Evolutionary conservation across 92 coral and sea anemone genomes (phyloP).

Genomic region (Virgularia gustaviana): DNA sequence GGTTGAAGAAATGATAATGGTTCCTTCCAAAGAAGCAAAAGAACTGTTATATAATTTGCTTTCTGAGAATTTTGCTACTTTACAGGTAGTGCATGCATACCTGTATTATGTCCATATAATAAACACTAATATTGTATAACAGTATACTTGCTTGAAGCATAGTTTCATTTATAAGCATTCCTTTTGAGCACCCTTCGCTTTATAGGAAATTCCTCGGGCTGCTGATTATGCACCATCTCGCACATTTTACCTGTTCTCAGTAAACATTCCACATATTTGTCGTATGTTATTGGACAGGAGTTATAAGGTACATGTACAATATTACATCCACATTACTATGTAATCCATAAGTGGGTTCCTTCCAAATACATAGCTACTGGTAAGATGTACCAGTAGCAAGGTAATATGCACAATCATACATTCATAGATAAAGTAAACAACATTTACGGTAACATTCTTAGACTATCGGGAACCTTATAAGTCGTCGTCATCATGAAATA

Average conservation of each 20-base stretch:
- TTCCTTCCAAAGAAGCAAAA: constrained; percentile 92
- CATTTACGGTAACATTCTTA: background rate
- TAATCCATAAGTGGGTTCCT: no score
- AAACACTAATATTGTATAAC: no score
- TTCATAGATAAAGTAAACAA: background rate
- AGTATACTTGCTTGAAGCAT: no score
- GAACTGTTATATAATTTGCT: constrained; percentile 84
- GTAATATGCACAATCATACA: no score
- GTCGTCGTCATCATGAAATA: constrained; percentile 70
- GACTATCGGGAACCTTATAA: constrained; percentile 85
- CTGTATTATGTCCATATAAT: background rate
- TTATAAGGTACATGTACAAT: constrained; percentile 92
- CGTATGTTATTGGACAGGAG: constrained; percentile 85
- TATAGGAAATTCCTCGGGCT: constrained; percentile 86
- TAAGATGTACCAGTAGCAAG: no score
- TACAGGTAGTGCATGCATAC: constrained; percentile 62
- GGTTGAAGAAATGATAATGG: constrained; percentile 94
- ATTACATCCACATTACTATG: no score
- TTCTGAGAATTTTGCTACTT: constrained; percentile 73
- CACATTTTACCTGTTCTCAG: constrained; percentile 93
- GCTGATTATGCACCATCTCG: constrained; percentile 95
- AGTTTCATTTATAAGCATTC: background rate
- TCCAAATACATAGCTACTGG: no score
- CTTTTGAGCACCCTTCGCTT: background rate
- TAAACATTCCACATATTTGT: constrained; percentile 73